Evolutionary conservation across 2,888 invertebrate genomes (phyloP).

Genomic region (Stegophylla sp.): DNA sequence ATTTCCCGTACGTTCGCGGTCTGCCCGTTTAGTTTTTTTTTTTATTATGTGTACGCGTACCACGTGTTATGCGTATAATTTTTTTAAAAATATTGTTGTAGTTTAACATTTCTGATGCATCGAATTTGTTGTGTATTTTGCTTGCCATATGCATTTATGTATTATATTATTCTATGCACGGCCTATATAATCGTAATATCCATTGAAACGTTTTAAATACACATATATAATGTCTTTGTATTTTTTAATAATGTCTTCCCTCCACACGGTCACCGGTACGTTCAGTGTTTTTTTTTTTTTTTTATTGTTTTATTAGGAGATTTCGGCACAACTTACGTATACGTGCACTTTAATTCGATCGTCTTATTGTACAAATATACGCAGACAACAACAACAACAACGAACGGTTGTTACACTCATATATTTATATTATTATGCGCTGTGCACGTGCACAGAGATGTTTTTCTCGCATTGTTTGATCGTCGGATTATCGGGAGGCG

Average conservation of each 20-base stretch:
- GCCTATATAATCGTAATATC: too few species aligned
- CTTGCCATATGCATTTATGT: too few species aligned
- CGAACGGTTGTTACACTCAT: too few species aligned
- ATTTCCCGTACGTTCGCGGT: neutral
- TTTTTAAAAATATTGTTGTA: too few species aligned
- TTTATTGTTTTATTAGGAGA: neutral
- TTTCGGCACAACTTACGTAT: neutral
- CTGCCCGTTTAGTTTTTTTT: neutral
- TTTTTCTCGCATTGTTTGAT: constrained; percentile 39
- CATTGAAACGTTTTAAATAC: too few species aligned
- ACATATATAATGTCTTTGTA: neutral
- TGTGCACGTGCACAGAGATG: neutral
- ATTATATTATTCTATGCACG: too few species aligned
- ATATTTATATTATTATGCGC: too few species aligned
- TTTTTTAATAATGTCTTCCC: neutral
- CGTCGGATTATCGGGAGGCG: constrained; percentile 23
- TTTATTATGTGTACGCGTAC: neutral
- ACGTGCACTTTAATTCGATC: neutral
- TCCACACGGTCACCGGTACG: neutral
- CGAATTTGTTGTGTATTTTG: too few species aligned
- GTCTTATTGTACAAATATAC: constrained; percentile 7
- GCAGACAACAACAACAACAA: neutral
- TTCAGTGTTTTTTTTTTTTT: neutral
- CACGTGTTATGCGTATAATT: too few species aligned
- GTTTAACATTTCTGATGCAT: too few species aligned